phyloP scores from a whole-genome alignment of 2,888 invertebrate genomes.

The Pocota personata region DNA sequence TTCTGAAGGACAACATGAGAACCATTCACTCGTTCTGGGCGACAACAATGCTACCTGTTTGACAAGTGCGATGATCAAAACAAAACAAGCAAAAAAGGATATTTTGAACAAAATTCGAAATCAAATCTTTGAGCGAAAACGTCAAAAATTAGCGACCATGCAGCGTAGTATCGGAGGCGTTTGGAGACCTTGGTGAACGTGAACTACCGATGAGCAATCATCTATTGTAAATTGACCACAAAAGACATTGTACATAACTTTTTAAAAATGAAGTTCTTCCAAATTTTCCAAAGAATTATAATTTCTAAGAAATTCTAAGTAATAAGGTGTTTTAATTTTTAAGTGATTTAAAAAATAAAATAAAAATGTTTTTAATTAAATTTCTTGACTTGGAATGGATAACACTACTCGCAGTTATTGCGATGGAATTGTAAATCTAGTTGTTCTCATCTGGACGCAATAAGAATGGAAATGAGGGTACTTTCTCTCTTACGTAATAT shows the following conservation, averaged over 20 bases:
- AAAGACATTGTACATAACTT: constrained; percentile 63
- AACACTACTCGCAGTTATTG: too few species aligned
- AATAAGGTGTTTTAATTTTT: constrained; percentile 25
- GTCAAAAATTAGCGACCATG: constrained; percentile 77
- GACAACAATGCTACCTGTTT: not conserved
- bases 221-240: constrained; percentile 1
- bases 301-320: constrained; percentile 67
- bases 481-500: too few species aligned
- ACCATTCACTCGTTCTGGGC: not conserved
- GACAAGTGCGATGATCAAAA: not conserved
- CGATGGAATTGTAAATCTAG: too few species aligned
- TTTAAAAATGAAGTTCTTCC: constrained; percentile 58
- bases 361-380: not conserved
- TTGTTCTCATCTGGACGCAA: too few species aligned
- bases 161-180: constrained; percentile 77
- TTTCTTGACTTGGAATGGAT: too few species aligned
- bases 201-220: not conserved
- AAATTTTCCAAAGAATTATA: constrained; percentile 69
- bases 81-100: constrained; percentile 76
- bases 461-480: too few species aligned
- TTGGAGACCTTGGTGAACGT: constrained; percentile 80
- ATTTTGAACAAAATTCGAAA: constrained; percentile 80
- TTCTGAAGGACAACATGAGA: constrained; percentile 29
- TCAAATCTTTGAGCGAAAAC: constrained; percentile 81
- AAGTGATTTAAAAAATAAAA: constrained; percentile 27